These are phyloP conservation scores for Anthonomus grandis DNA, from an alignment of 1,140 invertebrate species.

Conservation along the genomic window DNA sequence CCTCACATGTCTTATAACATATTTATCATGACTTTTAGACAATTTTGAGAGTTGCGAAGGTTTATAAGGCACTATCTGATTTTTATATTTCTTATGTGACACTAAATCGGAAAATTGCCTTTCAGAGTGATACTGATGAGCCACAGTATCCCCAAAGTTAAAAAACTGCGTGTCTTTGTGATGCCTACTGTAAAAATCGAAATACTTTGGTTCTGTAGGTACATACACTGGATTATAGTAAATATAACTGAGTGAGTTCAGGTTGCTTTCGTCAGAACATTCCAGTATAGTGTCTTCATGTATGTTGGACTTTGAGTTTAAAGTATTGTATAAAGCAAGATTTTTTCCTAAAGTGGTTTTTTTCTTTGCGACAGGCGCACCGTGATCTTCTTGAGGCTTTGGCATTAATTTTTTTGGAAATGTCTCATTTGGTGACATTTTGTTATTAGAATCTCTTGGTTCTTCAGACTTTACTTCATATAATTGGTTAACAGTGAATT, in stretches of 20 bases:
- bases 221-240: constrained; percentile 45
- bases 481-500: constrained; percentile 35
- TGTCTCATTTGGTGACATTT: no score
- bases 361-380: no score
- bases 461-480: constrained; percentile 15
- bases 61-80: constrained; percentile 1
- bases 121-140: not conserved
- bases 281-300: constrained; percentile 45
- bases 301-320: constrained; percentile 40
- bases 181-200: constrained; percentile 27
- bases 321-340: constrained; percentile 36
- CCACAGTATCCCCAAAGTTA: no score
- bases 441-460: not conserved
- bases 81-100: not conserved
- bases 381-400: no score
- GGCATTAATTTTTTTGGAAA: not conserved
- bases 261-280: constrained; percentile 43
- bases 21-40: constrained; percentile 40
- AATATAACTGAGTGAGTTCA: constrained; percentile 32
- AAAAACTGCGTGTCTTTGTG: not conserved
- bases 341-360: constrained; percentile 34
- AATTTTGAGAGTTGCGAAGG: constrained; percentile 27
- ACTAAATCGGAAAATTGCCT: not conserved
- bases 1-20: constrained; percentile 45
- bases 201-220: constrained; percentile 13